Evolutionary conservation across 1,140 invertebrate species (phyloP), one percentile per base, ranked within the genome.

Genomic region (Drosophila burlai): DNA sequence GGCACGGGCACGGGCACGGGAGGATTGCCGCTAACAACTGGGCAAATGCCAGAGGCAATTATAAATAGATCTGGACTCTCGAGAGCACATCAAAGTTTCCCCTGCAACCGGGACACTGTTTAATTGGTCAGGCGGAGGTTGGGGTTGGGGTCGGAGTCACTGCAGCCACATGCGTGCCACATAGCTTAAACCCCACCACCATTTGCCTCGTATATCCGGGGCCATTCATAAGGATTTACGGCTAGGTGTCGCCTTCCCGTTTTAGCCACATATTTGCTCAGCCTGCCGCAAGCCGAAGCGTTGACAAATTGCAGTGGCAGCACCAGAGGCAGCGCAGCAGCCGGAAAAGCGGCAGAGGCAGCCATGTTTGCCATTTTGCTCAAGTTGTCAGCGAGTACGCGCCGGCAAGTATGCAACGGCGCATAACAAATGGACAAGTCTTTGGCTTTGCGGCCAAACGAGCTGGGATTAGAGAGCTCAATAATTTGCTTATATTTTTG

Each of bases 331-430:
- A 29, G 49, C 29, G 16, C 18, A 21, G 11, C 50, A 52, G 29
- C 50, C n/a, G 47, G 8, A 52, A 18, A 18, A 31, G 15, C 46
- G 16, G 13, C 24, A 49, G 10, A 5, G 43, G 47, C 16, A 50
- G 71, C 59, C 61, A 73, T 90, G 76, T 89, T 89, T 89, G 85
- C 85, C 79, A 80, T 85, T 90, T 82, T 90, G 72, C 85, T 90
- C 61, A 80, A 82, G 83, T 71, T 87, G 83, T 87, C 83, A 82
- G 67, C 79, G 83, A 59, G 65, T 76, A 47, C 63, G 69, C 74
- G 63, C 83, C 76, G 45, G 61, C 60, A 87, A 87, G 83, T 86
- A 87, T 86, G 80, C 76, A 80, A 59, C 58, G 62, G 60, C 68
- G 72, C 66, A 77, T 89, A 87, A 87, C 80, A 75, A 87, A 87